Conservation (phyloP, 2,797 vertebrate species). For the Mus minutoides region DNA sequence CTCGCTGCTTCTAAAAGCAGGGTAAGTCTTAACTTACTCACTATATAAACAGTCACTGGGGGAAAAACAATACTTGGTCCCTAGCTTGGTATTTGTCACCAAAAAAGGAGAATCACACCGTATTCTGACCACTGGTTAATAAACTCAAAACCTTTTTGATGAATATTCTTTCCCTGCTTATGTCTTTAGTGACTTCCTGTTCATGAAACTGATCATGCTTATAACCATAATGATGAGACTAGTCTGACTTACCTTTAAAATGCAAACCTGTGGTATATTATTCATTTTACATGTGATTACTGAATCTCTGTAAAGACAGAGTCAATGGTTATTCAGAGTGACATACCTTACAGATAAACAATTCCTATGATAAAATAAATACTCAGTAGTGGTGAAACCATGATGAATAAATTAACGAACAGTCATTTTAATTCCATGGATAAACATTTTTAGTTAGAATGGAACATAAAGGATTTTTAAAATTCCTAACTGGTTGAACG, state of each 20-base stretch:
- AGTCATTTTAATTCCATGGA: background rate
- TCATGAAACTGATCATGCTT: background rate
- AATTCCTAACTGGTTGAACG: background rate
- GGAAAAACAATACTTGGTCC: background rate
- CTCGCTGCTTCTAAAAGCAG: background rate
- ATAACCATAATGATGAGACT: background rate
- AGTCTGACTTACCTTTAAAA: background rate
- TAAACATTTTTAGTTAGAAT: background rate
- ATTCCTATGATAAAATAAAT: background rate
- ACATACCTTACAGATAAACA: background rate
- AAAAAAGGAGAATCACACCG: background rate
- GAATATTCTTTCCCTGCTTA: background rate
- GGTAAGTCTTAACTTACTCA: background rate
- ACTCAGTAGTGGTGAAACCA: background rate
- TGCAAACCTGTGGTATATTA: background rate
- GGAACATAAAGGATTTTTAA: conserved; percentile 1
- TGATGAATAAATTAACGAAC: background rate
- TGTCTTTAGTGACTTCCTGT: background rate
- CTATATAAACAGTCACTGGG: background rate
- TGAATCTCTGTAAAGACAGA: background rate
- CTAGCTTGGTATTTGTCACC: conserved; percentile 4
- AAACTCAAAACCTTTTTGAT: conserved; percentile 8
- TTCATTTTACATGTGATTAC: background rate
- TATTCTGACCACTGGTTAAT: background rate
- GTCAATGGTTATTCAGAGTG: background rate